Evolutionary conservation across 2,888 invertebrate species (phyloP).

Genomic region (Disparrhopalites patrizii): DNA sequence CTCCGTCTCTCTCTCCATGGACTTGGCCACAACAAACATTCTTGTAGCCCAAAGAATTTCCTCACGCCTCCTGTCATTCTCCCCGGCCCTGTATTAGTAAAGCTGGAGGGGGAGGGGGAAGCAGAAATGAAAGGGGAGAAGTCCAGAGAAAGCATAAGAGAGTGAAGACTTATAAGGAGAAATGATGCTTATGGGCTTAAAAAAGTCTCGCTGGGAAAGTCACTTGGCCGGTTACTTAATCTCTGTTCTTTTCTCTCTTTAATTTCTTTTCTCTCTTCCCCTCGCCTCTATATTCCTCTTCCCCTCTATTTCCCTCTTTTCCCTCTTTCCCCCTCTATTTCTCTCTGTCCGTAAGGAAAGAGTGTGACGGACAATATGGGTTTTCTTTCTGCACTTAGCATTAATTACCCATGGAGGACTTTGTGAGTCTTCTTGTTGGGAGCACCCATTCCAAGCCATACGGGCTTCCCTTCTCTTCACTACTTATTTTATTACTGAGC

Average conservation of each 20-base stretch:
- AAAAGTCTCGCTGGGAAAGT: not conserved
- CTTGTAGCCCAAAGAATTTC: no score
- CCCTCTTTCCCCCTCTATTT: not conserved
- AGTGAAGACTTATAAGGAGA: no score
- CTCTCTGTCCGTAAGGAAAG: no score
- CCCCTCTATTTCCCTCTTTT: not conserved
- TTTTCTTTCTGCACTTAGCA: no score
- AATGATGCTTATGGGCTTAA: no score
- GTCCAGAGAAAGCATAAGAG: not conserved
- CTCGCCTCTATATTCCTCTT: not conserved
- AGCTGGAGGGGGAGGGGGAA: slow-evolving; percentile 3
- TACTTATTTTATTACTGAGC: not conserved
- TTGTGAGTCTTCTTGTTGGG: no score
- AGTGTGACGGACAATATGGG: no score
- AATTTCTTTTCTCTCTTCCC: no score
- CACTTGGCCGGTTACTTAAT: not conserved
- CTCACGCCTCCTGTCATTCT: not conserved
- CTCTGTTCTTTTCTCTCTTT: not conserved
- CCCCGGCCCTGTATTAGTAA: not conserved
- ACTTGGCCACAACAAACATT: no score
- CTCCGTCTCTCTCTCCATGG: slow-evolving; percentile 17
- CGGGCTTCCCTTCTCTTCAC: not conserved
- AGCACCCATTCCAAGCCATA: no score
- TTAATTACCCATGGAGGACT: not conserved
- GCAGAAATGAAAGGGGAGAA: not conserved